Conservation (phyloP, 2,797 vertebrate genomes). For the Chiloscyllium punctatum region DNA sequence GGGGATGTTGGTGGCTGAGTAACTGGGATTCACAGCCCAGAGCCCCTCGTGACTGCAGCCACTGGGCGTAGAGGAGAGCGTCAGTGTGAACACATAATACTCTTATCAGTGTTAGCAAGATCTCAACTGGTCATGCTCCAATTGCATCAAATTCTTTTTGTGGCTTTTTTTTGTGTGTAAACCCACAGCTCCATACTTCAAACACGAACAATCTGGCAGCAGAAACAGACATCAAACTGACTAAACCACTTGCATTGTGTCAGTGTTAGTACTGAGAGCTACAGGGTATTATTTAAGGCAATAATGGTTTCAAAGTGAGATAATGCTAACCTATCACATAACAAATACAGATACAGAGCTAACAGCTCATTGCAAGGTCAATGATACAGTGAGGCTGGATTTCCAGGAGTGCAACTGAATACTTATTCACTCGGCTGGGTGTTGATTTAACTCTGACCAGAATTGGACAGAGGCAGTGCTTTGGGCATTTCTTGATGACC, state of each 20-base stretch:
- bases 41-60: too few relatives aligned
- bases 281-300: constrained; percentile 3
- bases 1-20: not conserved
- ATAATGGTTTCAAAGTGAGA: constrained; percentile 14
- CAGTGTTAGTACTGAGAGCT: not conserved
- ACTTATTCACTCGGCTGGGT: not conserved
- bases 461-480: not conserved
- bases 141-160: not conserved
- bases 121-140: not conserved
- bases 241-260: not conserved
- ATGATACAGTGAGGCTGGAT: not conserved
- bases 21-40: not conserved
- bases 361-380: not conserved
- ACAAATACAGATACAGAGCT: not conserved
- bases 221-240: not conserved
- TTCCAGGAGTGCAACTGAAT: not conserved
- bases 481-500: not conserved
- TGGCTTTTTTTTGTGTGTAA: not conserved
- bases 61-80: not conserved
- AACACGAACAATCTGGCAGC: not conserved
- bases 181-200: not conserved
- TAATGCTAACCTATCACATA: constrained; percentile 27
- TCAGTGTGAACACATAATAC: not conserved
- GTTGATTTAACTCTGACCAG: not conserved
- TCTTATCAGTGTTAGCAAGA: not conserved